phyloP scores from a whole-genome alignment of 2,113 vertebrate species.

The Equus quagga region DNA sequence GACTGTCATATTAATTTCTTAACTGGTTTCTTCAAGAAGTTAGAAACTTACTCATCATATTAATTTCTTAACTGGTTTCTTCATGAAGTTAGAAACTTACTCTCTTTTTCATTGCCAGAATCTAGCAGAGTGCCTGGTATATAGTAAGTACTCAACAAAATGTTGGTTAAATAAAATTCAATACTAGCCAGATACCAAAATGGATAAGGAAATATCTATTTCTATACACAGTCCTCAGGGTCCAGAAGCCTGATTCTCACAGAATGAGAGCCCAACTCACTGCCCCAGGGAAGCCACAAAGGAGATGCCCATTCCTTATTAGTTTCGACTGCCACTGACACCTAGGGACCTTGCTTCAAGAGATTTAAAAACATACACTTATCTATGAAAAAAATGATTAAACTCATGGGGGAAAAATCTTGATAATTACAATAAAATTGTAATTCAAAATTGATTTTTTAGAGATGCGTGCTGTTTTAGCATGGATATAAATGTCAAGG shows the following conservation, averaged over 20 bases:
- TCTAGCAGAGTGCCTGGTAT: background rate
- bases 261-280: background rate
- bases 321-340: background rate
- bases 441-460: slow-evolving; percentile 11
- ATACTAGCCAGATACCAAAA: background rate
- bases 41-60: background rate
- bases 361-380: background rate
- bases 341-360: background rate
- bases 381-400: slow-evolving; percentile 29
- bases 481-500: background rate
- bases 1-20: background rate
- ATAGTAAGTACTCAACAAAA: background rate
- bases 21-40: background rate
- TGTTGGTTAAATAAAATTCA: background rate
- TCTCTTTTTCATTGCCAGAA: background rate
- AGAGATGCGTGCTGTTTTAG: background rate
- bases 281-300: background rate
- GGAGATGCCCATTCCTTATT: background rate
- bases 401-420: background rate
- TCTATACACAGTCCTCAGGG: background rate
- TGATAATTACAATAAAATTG: slow-evolving; percentile 4
- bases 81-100: background rate
- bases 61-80: background rate
- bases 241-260: background rate
- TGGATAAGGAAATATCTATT: background rate